Conservation (phyloP, 2,888 invertebrate genomes). For the Syritta pipiens region DNA sequence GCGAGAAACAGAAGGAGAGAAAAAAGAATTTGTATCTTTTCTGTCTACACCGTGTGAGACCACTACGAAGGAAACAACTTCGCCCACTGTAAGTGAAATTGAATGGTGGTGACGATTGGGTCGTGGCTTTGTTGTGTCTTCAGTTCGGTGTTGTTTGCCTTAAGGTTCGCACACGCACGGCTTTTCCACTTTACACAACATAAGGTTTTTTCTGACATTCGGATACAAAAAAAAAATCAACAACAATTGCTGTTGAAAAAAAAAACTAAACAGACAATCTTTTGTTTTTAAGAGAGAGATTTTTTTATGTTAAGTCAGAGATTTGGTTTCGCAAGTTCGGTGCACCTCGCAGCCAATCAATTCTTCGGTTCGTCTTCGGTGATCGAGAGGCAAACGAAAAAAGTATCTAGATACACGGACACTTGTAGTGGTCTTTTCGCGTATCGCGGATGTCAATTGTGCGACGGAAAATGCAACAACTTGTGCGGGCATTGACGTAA, state of each 20-base stretch:
- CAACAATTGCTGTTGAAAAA: constrained; percentile 4
- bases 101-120: constrained; percentile 69
- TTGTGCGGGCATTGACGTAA: constrained; percentile 43
- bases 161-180: constrained; percentile 77
- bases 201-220: too few relatives aligned
- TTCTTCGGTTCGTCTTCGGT: constrained; percentile 42
- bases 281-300: constrained; percentile 14
- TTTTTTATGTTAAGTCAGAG: background rate
- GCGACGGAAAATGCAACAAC: constrained; percentile 61
- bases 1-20: constrained; percentile 3
- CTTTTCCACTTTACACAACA: constrained; percentile 53
- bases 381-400: constrained; percentile 6
- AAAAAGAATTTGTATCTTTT: constrained; percentile 46
- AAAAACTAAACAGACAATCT: constrained; percentile 36
- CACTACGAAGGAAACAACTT: constrained; percentile 57
- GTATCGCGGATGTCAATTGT: constrained; percentile 2
- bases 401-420: constrained; percentile 18
- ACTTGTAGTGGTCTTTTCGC: constrained; percentile 38
- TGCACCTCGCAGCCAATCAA: constrained; percentile 1
- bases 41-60: constrained; percentile 59
- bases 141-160: constrained; percentile 80
- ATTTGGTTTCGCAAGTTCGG: constrained; percentile 34
- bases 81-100: constrained; percentile 68
- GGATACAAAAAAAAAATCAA: constrained; percentile 39
- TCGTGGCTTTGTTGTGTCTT: constrained; percentile 72